A percentile compares a stretch with the other conserved stretches of the same genome.
Conservation (phyloP, 2,113 vertebrate species). For the Damaliscus lunatus region DNA sequence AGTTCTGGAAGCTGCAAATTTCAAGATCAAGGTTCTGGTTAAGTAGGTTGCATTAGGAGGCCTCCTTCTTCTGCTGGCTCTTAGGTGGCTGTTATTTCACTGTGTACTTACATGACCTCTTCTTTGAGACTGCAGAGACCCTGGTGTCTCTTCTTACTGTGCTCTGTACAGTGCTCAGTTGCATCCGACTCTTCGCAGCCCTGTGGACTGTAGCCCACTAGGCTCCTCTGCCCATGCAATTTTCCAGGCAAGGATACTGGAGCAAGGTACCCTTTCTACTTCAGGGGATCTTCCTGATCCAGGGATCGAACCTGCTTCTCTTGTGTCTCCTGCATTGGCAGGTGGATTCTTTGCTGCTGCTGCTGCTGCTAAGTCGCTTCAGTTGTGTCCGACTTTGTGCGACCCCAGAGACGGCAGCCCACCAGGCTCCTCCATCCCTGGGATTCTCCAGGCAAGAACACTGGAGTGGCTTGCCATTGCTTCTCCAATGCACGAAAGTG, state of each 20-base stretch:
- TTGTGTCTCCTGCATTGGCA: background rate
- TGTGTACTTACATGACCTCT: background rate
- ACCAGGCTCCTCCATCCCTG: background rate
- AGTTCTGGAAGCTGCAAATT: background rate
- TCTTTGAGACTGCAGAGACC: background rate
- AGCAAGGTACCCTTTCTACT: background rate
- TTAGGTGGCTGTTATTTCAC: background rate
- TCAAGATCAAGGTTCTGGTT: background rate
- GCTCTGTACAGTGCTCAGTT: background rate
- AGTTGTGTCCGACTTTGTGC: accelerated
- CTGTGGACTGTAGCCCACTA: background rate
- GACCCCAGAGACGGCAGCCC: background rate
- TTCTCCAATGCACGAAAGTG: too few species aligned
- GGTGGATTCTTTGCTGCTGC: background rate
- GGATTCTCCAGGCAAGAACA: too few species aligned
- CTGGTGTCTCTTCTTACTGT: background rate
- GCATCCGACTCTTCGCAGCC: background rate
- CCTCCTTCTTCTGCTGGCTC: background rate
- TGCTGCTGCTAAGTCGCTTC: too few species aligned
- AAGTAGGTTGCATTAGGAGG: background rate
- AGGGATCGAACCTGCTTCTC: background rate
- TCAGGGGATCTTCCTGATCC: background rate
- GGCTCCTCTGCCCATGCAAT: background rate
- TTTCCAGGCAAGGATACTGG: background rate
- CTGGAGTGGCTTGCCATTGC: too few species aligned